Conservation (phyloP, 2,888 invertebrate species). For the Hylaea fasciaria region DNA sequence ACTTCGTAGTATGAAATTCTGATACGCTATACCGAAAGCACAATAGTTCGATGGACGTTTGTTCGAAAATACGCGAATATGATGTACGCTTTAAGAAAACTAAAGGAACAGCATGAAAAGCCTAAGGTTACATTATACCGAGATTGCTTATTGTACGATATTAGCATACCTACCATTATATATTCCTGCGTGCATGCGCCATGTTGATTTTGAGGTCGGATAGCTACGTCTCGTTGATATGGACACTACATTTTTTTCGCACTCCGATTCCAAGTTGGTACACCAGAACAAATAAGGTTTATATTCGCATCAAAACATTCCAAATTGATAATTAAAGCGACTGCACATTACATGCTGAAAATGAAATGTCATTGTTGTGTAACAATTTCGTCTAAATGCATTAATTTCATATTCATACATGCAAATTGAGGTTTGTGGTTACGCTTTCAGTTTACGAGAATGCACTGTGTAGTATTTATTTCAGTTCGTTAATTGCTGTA, state of each 20-base stretch:
- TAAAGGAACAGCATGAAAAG: slow-evolving; percentile 43
- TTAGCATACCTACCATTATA: slow-evolving; percentile 35
- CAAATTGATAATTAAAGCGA: too few relatives aligned
- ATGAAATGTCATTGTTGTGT: slow-evolving; percentile 3
- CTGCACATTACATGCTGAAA: not conserved
- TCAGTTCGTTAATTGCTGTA: slow-evolving; percentile 21
- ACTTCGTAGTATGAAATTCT: too few relatives aligned
- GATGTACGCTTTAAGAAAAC: slow-evolving; percentile 1
- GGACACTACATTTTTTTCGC: not conserved
- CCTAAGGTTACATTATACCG: slow-evolving; percentile 39
- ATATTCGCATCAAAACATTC: too few relatives aligned
- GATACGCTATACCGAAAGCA: too few relatives aligned
- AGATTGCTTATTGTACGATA: slow-evolving; percentile 45
- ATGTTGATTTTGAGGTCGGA: slow-evolving; percentile 33
- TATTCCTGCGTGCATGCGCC: slow-evolving; percentile 31
- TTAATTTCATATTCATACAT: slow-evolving; percentile 9
- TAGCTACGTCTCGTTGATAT: slow-evolving; percentile 30
- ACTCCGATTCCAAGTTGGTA: too few relatives aligned
- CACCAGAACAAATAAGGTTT: too few relatives aligned
- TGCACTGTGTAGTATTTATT: slow-evolving; percentile 21
- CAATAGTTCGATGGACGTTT: too few relatives aligned
- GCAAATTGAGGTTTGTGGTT: slow-evolving; percentile 20
- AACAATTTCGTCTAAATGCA: slow-evolving; percentile 2
- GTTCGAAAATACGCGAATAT: too few relatives aligned
- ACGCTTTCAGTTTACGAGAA: slow-evolving; percentile 29